These are phyloP conservation scores for Colistium nudipinnis DNA, from an alignment of 2,113 vertebrate species.

Conservation along the genomic window DNA sequence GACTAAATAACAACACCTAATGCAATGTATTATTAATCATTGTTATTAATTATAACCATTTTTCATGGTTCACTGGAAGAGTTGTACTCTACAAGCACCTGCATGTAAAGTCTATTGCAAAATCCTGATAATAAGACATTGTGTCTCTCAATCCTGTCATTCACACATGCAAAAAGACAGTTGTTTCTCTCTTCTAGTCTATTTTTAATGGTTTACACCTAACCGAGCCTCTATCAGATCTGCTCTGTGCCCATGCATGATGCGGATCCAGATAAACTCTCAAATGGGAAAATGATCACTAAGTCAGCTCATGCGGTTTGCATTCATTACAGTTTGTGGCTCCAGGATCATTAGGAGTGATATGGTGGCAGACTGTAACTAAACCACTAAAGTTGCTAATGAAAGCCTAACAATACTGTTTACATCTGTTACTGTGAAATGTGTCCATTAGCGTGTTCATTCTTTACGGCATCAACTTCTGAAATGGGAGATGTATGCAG, in stretches of 20 bases:
- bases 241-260: background rate
- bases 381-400: conserved; percentile 49
- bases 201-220: conserved; percentile 2
- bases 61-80: background rate
- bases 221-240: conserved; percentile 17
- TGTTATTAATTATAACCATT: background rate
- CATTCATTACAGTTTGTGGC: conserved; percentile 46
- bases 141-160: background rate
- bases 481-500: no score
- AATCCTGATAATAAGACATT: background rate
- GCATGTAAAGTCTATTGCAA: background rate
- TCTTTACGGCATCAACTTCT: no score
- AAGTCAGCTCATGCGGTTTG: conserved; percentile 53
- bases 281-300: conserved; percentile 47
- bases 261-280: conserved; percentile 55
- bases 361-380: conserved; percentile 38
- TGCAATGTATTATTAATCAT: background rate
- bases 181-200: background rate
- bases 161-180: background rate
- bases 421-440: conserved; percentile 30
- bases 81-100: background rate
- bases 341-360: conserved; percentile 53
- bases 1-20: no score
- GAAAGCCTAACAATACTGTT: conserved; percentile 52
- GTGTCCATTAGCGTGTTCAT: no score